Conservation (phyloP, 2,888 invertebrate species). For the Chymomyza caudatula region DNA sequence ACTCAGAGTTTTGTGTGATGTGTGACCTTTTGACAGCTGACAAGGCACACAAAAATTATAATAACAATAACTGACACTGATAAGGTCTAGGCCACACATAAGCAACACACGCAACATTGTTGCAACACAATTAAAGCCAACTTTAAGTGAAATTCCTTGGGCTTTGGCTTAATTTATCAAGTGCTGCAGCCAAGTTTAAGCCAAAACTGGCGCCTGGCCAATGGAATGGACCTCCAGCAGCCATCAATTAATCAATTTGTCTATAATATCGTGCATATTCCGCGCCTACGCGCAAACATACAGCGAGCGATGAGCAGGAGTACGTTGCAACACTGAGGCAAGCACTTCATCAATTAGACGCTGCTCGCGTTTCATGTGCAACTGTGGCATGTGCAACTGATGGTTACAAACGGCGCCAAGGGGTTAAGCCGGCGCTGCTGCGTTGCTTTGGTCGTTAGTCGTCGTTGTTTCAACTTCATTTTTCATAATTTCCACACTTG, state of each 20-base stretch:
- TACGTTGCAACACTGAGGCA: no score
- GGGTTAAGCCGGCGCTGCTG: not conserved
- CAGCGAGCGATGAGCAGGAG: conserved; percentile 5
- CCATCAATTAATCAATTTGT: conserved; percentile 56
- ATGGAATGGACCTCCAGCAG: conserved; percentile 36
- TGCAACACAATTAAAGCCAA: conserved; percentile 26
- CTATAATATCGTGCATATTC: conserved; percentile 36
- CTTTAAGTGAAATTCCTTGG: not conserved
- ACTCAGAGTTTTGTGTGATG: not conserved
- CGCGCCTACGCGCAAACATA: conserved; percentile 56
- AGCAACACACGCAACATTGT: not conserved
- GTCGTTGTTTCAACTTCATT: not conserved
- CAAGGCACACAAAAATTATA: not conserved
- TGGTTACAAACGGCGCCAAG: conserved; percentile 21
- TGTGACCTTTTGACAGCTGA: not conserved
- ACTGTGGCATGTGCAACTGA: conserved; percentile 47
- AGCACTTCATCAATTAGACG: conserved; percentile 55
- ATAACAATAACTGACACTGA: not conserved
- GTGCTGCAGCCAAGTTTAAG: not conserved
- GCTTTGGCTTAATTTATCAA: not conserved
- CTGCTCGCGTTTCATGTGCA: conserved; percentile 28
- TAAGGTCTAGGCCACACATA: conserved; percentile 1
- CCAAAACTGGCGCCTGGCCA: conserved; percentile 5
- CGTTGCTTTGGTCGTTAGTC: not conserved
- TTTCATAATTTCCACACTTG: conserved; percentile 65